These are phyloP conservation scores for Ictalurus furcatus DNA, from an alignment of 2,113 vertebrate species.

Conservation along the genomic window DNA sequence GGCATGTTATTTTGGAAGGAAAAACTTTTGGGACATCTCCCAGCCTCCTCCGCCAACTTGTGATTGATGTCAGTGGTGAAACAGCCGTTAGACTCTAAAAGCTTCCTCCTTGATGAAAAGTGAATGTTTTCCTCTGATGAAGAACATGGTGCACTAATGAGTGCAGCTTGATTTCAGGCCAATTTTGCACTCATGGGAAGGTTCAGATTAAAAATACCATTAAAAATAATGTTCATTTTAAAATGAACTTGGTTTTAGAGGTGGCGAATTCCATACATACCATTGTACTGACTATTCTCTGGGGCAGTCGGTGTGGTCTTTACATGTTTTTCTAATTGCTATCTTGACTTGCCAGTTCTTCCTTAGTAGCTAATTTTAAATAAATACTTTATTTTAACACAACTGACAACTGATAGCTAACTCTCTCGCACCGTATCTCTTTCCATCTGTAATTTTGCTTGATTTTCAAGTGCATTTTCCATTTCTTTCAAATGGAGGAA, in stretches of 20 bases:
- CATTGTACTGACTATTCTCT: slow-evolving; percentile 14
- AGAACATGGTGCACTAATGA: slow-evolving; percentile 38
- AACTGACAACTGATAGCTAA: slow-evolving; percentile 40
- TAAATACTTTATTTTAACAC: slow-evolving; percentile 44
- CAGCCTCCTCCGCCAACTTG: slow-evolving; percentile 33
- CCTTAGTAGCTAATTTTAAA: slow-evolving; percentile 56
- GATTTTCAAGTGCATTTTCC: neutral
- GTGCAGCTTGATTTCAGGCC: slow-evolving; percentile 44
- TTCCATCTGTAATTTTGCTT: neutral
- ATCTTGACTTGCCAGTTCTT: slow-evolving; percentile 68
- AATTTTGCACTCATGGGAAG: slow-evolving; percentile 40
- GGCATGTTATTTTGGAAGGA: slow-evolving; percentile 6
- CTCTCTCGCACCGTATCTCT: neutral
- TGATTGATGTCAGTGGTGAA: slow-evolving; percentile 52
- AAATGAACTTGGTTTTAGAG: slow-evolving; percentile 34
- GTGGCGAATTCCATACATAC: slow-evolving; percentile 40
- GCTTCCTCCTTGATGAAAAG: slow-evolving; percentile 47
- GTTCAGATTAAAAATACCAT: slow-evolving; percentile 49
- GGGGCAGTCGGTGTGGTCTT: slow-evolving; percentile 24
- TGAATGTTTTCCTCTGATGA: slow-evolving; percentile 42
- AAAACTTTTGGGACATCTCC: slow-evolving; percentile 43
- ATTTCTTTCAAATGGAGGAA: neutral
- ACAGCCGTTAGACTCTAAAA: slow-evolving; percentile 45
- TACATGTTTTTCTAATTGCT: slow-evolving; percentile 61
- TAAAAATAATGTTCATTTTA: slow-evolving; percentile 25